A percentile compares a stretch with the other conserved stretches of the same genome.
phyloP scores from a whole-genome alignment of 2,113 vertebrate species.

The Desmodus rotundus region DNA sequence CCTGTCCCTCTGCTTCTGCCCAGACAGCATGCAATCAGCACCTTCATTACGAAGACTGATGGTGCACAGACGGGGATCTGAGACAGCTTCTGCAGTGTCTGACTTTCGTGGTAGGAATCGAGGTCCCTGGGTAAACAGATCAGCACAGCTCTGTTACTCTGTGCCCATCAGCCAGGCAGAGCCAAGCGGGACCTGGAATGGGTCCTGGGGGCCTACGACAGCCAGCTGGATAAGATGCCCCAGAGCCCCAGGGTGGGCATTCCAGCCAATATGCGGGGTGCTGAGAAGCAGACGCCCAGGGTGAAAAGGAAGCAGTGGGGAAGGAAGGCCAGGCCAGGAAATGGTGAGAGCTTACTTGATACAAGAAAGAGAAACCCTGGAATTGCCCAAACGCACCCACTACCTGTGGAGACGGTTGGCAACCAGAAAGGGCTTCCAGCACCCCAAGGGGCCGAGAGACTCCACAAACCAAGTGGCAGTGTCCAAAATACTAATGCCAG shows the following conservation, averaged over 20 bases:
- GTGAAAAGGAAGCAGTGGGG: background rate
- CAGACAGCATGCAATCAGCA: background rate
- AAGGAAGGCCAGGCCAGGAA: background rate
- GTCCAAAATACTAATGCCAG: background rate
- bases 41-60: constrained; percentile 3
- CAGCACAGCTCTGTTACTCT: background rate
- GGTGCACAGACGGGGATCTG: background rate
- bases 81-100: background rate
- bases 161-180: background rate
- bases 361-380: background rate
- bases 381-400: background rate
- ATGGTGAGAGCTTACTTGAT: background rate
- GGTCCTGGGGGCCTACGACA: background rate
- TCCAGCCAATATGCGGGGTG: background rate
- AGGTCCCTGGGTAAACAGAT: background rate
- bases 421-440: background rate
- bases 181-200: background rate
- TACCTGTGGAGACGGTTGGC: background rate
- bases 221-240: background rate
- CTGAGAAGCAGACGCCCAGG: background rate
- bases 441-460: background rate
- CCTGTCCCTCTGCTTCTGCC: background rate
- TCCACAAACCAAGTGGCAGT: background rate
- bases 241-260: background rate
- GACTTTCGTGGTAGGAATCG: background rate